A percentile compares a stretch with the other conserved stretches of the same genome.
Evolutionary conservation across 1,140 invertebrate species (phyloP).

Genomic region (Asobara japonica): DNA sequence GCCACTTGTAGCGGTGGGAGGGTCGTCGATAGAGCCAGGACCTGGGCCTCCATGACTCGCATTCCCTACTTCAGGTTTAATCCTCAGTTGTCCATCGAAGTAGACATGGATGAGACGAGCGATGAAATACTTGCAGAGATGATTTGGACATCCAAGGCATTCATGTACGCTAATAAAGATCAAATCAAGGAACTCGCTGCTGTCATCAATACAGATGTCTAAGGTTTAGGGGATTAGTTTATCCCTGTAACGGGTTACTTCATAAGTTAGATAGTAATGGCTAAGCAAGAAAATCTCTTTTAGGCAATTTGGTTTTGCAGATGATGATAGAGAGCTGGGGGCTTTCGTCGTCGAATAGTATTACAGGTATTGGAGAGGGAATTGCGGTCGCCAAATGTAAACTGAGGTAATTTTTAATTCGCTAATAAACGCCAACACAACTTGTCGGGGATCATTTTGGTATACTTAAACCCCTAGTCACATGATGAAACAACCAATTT

Average conservation of each 20-base stretch:
- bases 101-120: conserved; percentile 88
- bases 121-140: conserved; percentile 86
- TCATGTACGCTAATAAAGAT: conserved; percentile 78
- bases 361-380: no score
- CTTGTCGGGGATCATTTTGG: no score
- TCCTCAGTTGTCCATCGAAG: conserved; percentile 83
- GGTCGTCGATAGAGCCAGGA: conserved; percentile 87
- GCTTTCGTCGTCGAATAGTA: no score
- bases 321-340: no score
- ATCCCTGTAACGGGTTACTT: neutral
- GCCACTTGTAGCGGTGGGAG: conserved; percentile 90
- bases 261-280: neutral
- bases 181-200: conserved; percentile 75
- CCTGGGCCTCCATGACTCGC: conserved; percentile 91
- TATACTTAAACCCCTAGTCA: no score
- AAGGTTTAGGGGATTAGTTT: neutral
- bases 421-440: no score
- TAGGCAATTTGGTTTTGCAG: no score
- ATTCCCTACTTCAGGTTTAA: conserved; percentile 87
- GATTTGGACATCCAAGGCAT: conserved; percentile 93
- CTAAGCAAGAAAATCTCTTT: neutral
- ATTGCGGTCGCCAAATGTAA: no score
- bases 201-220: conserved; percentile 57
- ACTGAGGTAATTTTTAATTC: no score
- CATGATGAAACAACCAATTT: no score